These are phyloP conservation scores for Sparus aurata DNA, from an alignment of 2,797 vertebrate species.

Conservation along the genomic window DNA sequence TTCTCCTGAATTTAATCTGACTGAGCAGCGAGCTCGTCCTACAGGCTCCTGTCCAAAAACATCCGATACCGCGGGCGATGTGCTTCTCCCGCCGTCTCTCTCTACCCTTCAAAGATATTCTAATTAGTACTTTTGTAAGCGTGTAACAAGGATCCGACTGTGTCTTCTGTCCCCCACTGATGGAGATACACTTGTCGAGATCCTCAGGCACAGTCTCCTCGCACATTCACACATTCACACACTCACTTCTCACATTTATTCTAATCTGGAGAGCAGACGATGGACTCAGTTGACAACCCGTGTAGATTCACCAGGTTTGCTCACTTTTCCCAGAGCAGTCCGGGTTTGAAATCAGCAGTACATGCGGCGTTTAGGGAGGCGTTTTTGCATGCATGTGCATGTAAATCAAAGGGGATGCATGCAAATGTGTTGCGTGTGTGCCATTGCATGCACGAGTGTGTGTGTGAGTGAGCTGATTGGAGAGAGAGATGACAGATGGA, in stretches of 20 bases:
- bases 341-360: slow-evolving; percentile 25
- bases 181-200: slow-evolving; percentile 41
- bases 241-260: slow-evolving; percentile 14
- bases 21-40: slow-evolving; percentile 33
- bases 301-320: slow-evolving; percentile 26
- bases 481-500: slow-evolving; percentile 39
- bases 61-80: slow-evolving; percentile 14
- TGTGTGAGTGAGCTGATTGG: slow-evolving; percentile 7
- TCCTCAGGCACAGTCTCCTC: slow-evolving; percentile 50
- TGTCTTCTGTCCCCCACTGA: slow-evolving; percentile 48
- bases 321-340: slow-evolving; percentile 19
- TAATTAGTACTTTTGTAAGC: slow-evolving; percentile 55
- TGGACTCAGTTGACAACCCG: background rate
- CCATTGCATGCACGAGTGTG: background rate
- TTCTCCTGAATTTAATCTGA: slow-evolving; percentile 25
- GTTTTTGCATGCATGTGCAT: slow-evolving; percentile 9
- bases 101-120: slow-evolving; percentile 54
- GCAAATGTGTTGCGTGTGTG: background rate
- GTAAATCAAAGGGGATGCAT: background rate
- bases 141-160: slow-evolving; percentile 51
- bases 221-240: slow-evolving; percentile 17
- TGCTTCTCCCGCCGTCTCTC: slow-evolving; percentile 10
- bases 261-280: slow-evolving; percentile 23
- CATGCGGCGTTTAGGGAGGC: background rate
- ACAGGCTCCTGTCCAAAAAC: slow-evolving; percentile 43